Evolutionary conservation across 1,140 invertebrate genomes (phyloP).

Genomic region (Pachyrhynchus sulphureomaculatus): DNA sequence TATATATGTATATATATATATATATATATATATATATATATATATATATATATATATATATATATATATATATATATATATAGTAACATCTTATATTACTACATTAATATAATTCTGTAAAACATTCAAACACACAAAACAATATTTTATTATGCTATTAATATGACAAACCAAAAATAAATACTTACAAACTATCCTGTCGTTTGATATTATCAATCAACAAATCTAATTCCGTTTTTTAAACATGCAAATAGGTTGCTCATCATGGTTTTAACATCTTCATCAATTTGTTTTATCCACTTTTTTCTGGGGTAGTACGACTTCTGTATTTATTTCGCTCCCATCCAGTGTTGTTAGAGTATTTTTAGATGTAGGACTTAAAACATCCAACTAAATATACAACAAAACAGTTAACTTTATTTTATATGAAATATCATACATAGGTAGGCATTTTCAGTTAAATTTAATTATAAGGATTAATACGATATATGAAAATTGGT

Average conservation of each 20-base stretch:
- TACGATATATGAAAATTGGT: too few relatives aligned
- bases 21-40: too few relatives aligned
- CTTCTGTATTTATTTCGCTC: constrained; percentile 45
- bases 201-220: constrained; percentile 86
- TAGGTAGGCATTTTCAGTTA: too few relatives aligned
- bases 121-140: too few relatives aligned
- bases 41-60: too few relatives aligned
- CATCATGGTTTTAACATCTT: constrained; percentile 84
- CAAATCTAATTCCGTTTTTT: constrained; percentile 79
- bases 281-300: constrained; percentile 71
- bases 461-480: too few relatives aligned
- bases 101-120: too few relatives aligned
- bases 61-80: too few relatives aligned
- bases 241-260: constrained; percentile 81
- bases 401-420: background rate
- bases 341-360: constrained; percentile 58
- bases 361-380: constrained; percentile 57
- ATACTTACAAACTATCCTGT: constrained; percentile 81
- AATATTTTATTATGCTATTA: too few relatives aligned
- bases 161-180: too few relatives aligned
- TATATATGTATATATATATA: too few relatives aligned
- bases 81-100: too few relatives aligned
- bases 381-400: constrained; percentile 62
- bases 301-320: constrained; percentile 57
- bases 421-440: background rate